Evolutionary conservation across 2,888 invertebrate genomes (phyloP).

Genomic region (Synanthedon vespiformis): DNA sequence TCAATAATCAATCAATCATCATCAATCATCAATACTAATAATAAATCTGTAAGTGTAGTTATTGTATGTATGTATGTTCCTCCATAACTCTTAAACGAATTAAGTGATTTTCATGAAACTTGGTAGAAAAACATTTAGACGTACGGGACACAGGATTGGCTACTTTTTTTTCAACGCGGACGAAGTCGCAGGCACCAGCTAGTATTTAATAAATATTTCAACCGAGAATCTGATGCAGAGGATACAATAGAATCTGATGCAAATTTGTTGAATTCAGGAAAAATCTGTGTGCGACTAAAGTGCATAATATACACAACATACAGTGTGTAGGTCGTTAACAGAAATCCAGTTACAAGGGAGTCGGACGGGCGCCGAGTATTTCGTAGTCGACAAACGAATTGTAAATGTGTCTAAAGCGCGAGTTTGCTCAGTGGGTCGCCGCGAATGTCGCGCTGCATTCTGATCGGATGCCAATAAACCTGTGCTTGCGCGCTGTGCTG

Average conservation of each 20-base stretch:
- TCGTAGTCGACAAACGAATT: slow-evolving; percentile 51
- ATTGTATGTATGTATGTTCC: too few relatives aligned
- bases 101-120: too few relatives aligned
- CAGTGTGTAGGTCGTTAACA: slow-evolving; percentile 53
- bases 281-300: slow-evolving; percentile 37
- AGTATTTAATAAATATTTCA: too few relatives aligned
- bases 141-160: too few relatives aligned
- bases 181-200: too few relatives aligned
- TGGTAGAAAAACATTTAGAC: too few relatives aligned
- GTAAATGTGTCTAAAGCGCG: slow-evolving; percentile 41
- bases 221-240: too few relatives aligned
- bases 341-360: slow-evolving; percentile 55
- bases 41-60: too few relatives aligned
- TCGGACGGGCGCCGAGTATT: slow-evolving; percentile 40
- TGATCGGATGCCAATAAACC: slow-evolving; percentile 23
- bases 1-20: too few relatives aligned
- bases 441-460: slow-evolving; percentile 18
- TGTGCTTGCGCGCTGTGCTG: neutral
- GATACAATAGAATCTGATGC: neutral
- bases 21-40: too few relatives aligned
- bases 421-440: slow-evolving; percentile 42
- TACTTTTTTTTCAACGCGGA: too few relatives aligned
- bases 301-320: slow-evolving; percentile 38
- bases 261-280: slow-evolving; percentile 4
- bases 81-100: too few relatives aligned